Evolutionary conservation across 2,888 invertebrate species (phyloP).

Genomic region (Xestobium rufovillosum): DNA sequence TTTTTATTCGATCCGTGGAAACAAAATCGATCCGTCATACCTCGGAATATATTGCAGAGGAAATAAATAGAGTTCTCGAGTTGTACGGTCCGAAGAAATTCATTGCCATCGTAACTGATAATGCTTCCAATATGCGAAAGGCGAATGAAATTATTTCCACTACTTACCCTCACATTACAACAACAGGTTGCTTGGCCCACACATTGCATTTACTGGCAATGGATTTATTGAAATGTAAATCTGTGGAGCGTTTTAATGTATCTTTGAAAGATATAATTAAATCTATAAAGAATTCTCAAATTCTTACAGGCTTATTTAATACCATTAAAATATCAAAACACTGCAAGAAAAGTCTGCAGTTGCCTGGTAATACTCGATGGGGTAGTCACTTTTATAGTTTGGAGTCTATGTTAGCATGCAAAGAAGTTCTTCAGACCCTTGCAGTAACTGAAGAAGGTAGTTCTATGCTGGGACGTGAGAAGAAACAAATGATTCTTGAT

Average conservation of each 20-base stretch:
- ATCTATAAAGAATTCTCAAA: not conserved
- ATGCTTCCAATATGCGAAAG: not conserved
- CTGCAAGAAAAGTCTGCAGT: not conserved
- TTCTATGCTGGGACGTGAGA: not conserved
- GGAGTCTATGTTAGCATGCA: not conserved
- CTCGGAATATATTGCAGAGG: slow-evolving; percentile 1
- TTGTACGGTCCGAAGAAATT: not conserved
- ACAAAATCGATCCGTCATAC: not conserved
- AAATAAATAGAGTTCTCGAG: not conserved
- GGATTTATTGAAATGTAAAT: not conserved
- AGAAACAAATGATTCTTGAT: slow-evolving; percentile 1
- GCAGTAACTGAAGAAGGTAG: not conserved
- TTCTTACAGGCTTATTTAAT: not conserved
- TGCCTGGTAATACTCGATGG: not conserved
- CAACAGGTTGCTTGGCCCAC: not conserved
- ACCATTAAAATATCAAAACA: not conserved
- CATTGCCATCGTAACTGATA: not conserved
- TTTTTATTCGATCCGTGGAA: too few species aligned
- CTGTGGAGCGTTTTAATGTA: not conserved
- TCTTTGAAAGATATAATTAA: not conserved
- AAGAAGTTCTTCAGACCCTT: too few species aligned
- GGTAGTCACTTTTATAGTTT: not conserved
- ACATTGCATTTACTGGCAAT: not conserved
- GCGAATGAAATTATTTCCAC: not conserved
- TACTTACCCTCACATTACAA: not conserved